Evolutionary conservation across 2,797 vertebrate species (phyloP).

Genomic region (Botia almorhae): DNA sequence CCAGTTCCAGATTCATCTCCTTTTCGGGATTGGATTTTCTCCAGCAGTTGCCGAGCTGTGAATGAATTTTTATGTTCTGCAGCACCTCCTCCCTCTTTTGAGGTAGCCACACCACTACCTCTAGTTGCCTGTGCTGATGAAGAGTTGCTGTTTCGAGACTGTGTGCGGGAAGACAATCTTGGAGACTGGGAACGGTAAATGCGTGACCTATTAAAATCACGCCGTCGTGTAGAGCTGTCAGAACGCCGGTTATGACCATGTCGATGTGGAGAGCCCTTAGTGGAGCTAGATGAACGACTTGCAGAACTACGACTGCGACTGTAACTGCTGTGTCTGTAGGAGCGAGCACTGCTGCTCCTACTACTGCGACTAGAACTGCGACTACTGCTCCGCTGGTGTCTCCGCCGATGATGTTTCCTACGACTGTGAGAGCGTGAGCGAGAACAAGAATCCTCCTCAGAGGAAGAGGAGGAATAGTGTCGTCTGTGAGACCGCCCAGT

Average conservation of each 20-base stretch:
- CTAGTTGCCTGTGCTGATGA: constrained; percentile 67
- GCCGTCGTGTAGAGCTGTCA: constrained; percentile 82
- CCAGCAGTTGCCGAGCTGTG: constrained; percentile 91
- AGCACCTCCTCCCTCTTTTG: constrained; percentile 73
- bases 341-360: constrained; percentile 90
- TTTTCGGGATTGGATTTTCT: constrained; percentile 92
- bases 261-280: constrained; percentile 78
- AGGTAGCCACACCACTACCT: constrained; percentile 63
- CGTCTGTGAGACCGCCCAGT: constrained; percentile 82
- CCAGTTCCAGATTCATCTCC: constrained; percentile 74
- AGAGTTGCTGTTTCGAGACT: constrained; percentile 73
- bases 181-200: constrained; percentile 96
- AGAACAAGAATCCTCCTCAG: constrained; percentile 88
- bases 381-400: constrained; percentile 78
- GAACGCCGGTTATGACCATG: constrained; percentile 78
- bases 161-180: constrained; percentile 79
- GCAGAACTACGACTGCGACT: constrained; percentile 90
- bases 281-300: constrained; percentile 85
- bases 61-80: constrained; percentile 87
- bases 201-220: constrained; percentile 92
- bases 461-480: constrained; percentile 87
- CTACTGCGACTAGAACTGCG: constrained; percentile 85
- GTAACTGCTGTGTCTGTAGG: constrained; percentile 91
- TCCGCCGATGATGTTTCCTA: constrained; percentile 81
- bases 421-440: constrained; percentile 86